These are phyloP conservation scores for Theocolax elegans DNA, from an alignment of 1,140 invertebrate species.

Conservation along the genomic window DNA sequence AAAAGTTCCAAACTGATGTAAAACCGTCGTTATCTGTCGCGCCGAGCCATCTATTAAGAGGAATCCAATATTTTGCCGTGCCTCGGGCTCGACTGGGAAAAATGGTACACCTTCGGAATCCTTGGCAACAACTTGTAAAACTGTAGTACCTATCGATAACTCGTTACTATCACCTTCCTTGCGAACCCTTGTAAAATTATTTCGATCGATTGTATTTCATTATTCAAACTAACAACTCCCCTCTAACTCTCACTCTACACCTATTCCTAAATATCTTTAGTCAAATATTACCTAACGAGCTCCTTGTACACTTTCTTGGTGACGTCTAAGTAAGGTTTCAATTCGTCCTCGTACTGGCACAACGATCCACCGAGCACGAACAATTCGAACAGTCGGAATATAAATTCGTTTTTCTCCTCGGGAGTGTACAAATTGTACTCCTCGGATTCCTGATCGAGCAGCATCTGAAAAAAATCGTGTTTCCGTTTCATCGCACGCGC, in stretches of 20 bases:
- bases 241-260: no score
- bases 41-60: slow-evolving; percentile 58
- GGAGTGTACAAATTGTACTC: slow-evolving; percentile 66
- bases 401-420: slow-evolving; percentile 70
- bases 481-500: no score
- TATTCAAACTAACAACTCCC: no score
- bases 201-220: neutral
- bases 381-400: slow-evolving; percentile 72
- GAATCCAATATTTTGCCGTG: slow-evolving; percentile 65
- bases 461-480: slow-evolving; percentile 60
- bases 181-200: slow-evolving; percentile 56
- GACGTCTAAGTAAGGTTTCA: slow-evolving; percentile 70
- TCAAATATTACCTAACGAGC: slow-evolving; percentile 66
- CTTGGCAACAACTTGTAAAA: slow-evolving; percentile 62
- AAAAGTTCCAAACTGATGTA: slow-evolving; percentile 56
- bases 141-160: slow-evolving; percentile 57
- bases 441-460: slow-evolving; percentile 68
- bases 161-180: slow-evolving; percentile 50
- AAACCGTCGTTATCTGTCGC: slow-evolving; percentile 56
- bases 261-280: no score
- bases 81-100: slow-evolving; percentile 55
- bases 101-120: slow-evolving; percentile 51
- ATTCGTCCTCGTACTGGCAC: slow-evolving; percentile 73
- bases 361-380: slow-evolving; percentile 71
- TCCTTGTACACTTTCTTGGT: slow-evolving; percentile 74